A percentile compares a stretch with the other conserved stretches of the same genome.
These are phyloP conservation scores for Oplegnathus fasciatus DNA, from an alignment of 2,113 vertebrate species.

Conservation along the genomic window DNA sequence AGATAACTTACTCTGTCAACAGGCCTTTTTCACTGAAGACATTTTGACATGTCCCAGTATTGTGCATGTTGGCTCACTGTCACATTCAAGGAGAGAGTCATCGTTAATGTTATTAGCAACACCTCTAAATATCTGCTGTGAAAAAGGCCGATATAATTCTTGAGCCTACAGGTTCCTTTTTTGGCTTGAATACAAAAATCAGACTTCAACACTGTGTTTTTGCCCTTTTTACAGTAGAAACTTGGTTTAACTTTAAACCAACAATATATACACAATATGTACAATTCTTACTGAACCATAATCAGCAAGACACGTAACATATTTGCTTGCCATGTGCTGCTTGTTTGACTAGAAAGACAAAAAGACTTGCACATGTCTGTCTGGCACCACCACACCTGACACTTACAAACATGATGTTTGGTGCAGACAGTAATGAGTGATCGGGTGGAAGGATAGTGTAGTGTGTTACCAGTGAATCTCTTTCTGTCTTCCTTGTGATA, in stretches of 20 bases:
- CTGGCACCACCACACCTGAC: slow-evolving; percentile 5
- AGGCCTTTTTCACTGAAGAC: not conserved
- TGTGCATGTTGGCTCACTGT: not conserved
- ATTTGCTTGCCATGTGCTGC: not conserved
- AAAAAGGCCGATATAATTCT: not conserved
- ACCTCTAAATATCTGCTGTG: not conserved
- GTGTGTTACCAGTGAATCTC: not conserved
- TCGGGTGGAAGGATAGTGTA: not conserved
- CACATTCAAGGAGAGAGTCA: not conserved
- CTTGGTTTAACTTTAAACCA: not conserved
- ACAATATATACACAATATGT: not conserved
- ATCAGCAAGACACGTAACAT: not conserved
- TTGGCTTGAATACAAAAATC: not conserved
- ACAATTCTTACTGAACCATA: not conserved
- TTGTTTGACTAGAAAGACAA: not conserved
- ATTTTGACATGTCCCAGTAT: not conserved
- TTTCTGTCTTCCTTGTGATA: slow-evolving; percentile 24
- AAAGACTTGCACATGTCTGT: no score
- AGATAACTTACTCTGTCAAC: not conserved
- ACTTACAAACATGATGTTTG: not conserved
- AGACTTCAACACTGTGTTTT: not conserved
- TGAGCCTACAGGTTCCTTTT: not conserved
- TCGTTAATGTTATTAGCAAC: not conserved
- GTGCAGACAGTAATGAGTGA: slow-evolving; percentile 4
- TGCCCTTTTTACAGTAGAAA: not conserved